These are phyloP conservation scores for Cataglyphis hispanica DNA, from an alignment of 1,140 invertebrate species.

Conservation along the genomic window DNA sequence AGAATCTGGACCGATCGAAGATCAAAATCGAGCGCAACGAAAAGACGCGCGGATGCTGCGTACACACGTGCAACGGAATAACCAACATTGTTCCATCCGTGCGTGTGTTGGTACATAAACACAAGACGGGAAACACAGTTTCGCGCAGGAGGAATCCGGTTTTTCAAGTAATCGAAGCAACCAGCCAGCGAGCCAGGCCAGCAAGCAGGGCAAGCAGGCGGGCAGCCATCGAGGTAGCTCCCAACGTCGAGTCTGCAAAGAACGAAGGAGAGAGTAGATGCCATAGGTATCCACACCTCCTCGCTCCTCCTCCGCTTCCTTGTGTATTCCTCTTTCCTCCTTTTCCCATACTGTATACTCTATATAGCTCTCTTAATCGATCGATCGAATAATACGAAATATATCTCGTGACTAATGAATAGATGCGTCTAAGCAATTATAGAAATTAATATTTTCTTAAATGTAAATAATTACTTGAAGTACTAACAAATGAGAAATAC, in stretches of 20 bases:
- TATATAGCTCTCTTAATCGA: slow-evolving; percentile 71
- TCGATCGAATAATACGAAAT: slow-evolving; percentile 44
- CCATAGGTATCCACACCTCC: slow-evolving; percentile 75
- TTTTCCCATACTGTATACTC: slow-evolving; percentile 56
- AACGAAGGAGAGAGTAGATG: slow-evolving; percentile 72
- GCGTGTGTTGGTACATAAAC: slow-evolving; percentile 81
- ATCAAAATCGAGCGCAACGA: slow-evolving; percentile 26
- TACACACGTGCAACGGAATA: slow-evolving; percentile 60
- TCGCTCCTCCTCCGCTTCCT: slow-evolving; percentile 66
- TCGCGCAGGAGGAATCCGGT: slow-evolving; percentile 85
- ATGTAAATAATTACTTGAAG: background rate
- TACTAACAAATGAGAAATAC: background rate
- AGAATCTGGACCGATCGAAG: slow-evolving; percentile 49
- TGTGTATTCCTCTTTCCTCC: slow-evolving; percentile 53
- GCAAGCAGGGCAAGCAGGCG: slow-evolving; percentile 64
- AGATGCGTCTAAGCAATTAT: slow-evolving; percentile 38
- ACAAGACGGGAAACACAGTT: slow-evolving; percentile 83
- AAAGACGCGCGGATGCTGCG: slow-evolving; percentile 45
- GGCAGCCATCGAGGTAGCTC: slow-evolving; percentile 75
- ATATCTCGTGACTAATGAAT: slow-evolving; percentile 15
- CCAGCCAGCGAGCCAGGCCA: slow-evolving; percentile 55
- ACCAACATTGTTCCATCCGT: slow-evolving; percentile 66
- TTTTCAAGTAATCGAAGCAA: slow-evolving; percentile 85
- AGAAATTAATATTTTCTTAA: background rate
- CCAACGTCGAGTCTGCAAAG: slow-evolving; percentile 66